These are phyloP conservation scores for Etheostoma cragini DNA, from an alignment of 2,113 vertebrate species.

Conservation along the genomic window DNA sequence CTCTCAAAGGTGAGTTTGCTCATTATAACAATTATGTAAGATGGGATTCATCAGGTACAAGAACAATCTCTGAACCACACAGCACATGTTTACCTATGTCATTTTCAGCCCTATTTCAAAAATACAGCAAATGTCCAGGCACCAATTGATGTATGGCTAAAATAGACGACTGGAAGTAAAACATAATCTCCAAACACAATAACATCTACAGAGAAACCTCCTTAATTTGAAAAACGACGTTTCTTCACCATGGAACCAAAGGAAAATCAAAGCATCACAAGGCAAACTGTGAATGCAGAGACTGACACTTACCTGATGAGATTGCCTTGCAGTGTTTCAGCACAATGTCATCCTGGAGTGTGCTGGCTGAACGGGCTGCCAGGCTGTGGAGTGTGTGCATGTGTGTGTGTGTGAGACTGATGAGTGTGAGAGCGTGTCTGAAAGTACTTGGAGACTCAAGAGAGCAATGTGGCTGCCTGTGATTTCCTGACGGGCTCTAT, in stretches of 20 bases:
- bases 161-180: background rate
- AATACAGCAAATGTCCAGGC: background rate
- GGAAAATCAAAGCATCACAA: background rate
- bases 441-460: constrained; percentile 74
- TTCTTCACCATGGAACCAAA: background rate
- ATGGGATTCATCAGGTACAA: background rate
- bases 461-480: constrained; percentile 79
- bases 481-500: constrained; percentile 79
- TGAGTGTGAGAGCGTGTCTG: constrained; percentile 72
- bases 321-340: constrained; percentile 68
- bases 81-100: background rate
- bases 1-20: background rate
- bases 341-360: constrained; percentile 78
- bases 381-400: constrained; percentile 46
- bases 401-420: constrained; percentile 58
- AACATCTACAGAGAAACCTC: background rate
- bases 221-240: background rate
- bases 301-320: constrained; percentile 72
- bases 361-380: constrained; percentile 56
- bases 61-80: background rate
- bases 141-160: background rate
- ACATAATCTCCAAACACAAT: background rate
- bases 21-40: background rate
- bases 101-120: background rate
- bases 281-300: background rate